Evolutionary conservation across 1,140 invertebrate genomes (phyloP).

Genomic region (Scaptomyza hsui): DNA sequence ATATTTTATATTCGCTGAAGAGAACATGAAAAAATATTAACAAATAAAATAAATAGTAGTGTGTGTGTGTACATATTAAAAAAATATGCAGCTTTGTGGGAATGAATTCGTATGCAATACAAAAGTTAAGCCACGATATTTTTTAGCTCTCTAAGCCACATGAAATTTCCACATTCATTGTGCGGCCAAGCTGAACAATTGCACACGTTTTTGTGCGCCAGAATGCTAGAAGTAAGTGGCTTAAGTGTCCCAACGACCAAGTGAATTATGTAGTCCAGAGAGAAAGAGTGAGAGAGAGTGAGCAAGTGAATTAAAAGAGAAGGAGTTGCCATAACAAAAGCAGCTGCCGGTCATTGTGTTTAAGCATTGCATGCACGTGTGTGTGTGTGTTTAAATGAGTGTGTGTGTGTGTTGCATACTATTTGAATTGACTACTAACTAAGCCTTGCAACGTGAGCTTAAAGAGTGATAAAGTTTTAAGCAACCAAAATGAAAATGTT

Average conservation of each 20-base stretch:
- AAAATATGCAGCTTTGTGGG: constrained; percentile 17
- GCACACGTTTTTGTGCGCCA: constrained; percentile 73
- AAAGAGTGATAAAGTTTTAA: constrained; percentile 6
- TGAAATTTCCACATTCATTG: constrained; percentile 73
- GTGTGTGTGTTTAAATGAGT: background rate
- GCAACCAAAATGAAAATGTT: constrained; percentile 29
- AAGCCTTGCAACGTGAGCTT: constrained; percentile 5
- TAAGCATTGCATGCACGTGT: constrained; percentile 10
- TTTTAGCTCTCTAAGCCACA: constrained; percentile 63
- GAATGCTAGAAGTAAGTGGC: constrained; percentile 80
- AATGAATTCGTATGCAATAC: constrained; percentile 52
- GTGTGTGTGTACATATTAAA: constrained; percentile 18
- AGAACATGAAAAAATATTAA: background rate
- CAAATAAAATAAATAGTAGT: constrained; percentile 1
- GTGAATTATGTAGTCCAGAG: constrained; percentile 61
- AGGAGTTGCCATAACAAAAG: constrained; percentile 27
- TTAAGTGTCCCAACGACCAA: constrained; percentile 64
- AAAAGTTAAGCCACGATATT: constrained; percentile 58
- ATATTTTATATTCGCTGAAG: background rate
- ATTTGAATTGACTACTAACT: constrained; percentile 31
- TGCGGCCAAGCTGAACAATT: constrained; percentile 69
- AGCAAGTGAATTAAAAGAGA: constrained; percentile 6
- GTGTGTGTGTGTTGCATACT: background rate
- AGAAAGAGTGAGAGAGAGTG: background rate
- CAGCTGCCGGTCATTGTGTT: constrained; percentile 31